Evolutionary conservation across 2,113 vertebrate species (phyloP).

Genomic region (Eudyptes chrysolophus): DNA sequence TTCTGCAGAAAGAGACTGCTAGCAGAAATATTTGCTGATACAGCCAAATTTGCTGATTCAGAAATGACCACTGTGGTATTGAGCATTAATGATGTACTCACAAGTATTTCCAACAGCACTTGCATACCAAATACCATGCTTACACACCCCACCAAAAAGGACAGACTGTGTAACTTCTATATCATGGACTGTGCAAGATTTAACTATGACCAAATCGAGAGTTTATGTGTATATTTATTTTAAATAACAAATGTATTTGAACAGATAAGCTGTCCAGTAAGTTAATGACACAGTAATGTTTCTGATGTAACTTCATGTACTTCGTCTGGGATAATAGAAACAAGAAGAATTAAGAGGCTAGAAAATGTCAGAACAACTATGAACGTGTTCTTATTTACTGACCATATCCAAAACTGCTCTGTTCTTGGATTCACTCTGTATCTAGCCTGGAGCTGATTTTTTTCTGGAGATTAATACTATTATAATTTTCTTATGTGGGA

Average conservation of each 20-base stretch:
- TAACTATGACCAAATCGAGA: background rate
- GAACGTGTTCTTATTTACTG: background rate
- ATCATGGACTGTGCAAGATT: background rate
- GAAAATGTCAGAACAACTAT: background rate
- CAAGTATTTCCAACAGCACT: background rate
- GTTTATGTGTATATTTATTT: background rate
- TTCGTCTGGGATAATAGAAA: background rate
- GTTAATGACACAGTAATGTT: background rate
- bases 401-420: background rate
- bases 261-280: background rate
- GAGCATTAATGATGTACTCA: background rate
- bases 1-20: conserved; percentile 9
- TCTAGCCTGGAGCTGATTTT: background rate
- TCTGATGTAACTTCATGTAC: background rate
- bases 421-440: background rate
- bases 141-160: background rate
- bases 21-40: conserved; percentile 24
- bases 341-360: background rate
- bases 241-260: background rate
- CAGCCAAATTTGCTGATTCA: background rate
- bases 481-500: background rate
- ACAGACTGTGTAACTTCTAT: background rate
- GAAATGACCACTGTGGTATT: background rate
- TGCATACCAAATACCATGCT: background rate
- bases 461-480: background rate